Percentiles rank a stretch among this genome's conserved stretches.
Evolutionary conservation across 1,140 invertebrate species (phyloP).

Genomic region (Forficula auricularia): DNA sequence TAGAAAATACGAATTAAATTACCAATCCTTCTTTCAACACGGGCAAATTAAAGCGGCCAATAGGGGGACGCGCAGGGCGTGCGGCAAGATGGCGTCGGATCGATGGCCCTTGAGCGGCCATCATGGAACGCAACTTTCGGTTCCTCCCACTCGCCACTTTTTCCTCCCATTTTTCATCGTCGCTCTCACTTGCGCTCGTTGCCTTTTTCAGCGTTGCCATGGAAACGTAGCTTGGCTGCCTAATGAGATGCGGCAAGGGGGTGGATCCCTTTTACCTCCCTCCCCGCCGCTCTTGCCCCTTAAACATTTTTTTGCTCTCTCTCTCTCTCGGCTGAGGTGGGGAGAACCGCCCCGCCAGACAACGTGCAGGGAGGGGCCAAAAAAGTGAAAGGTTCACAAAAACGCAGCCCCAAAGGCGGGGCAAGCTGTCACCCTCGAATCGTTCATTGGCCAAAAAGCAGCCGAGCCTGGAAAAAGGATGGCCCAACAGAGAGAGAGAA

Average conservation of each 20-base stretch:
- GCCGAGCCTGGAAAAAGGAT: not conserved
- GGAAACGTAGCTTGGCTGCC: not conserved
- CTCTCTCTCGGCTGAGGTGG: not conserved
- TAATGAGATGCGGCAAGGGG: constrained; percentile 5
- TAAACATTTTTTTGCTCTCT: not conserved
- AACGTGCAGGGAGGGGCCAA: constrained; percentile 2
- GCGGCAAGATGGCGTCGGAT: constrained; percentile 4
- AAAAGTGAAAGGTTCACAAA: not conserved
- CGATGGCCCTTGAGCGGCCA: not conserved
- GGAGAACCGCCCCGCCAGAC: not conserved
- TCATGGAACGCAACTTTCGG: constrained; percentile 5
- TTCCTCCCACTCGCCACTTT: not conserved
- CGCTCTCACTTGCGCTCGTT: not conserved
- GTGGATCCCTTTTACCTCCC: not conserved
- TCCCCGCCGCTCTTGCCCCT: not conserved
- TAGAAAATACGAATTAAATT: too few relatives aligned
- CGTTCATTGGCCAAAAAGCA: not conserved
- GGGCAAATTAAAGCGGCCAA: not conserved
- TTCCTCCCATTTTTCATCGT: not conserved
- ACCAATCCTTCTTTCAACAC: too few relatives aligned
- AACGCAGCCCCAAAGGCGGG: constrained; percentile 1
- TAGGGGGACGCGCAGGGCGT: not conserved
- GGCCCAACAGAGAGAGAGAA: not conserved
- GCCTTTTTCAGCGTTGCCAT: not conserved
- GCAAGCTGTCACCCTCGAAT: not conserved